Evolutionary conservation across 1,140 invertebrate species (phyloP).

Genomic region (Lasaia peninsularis): DNA sequence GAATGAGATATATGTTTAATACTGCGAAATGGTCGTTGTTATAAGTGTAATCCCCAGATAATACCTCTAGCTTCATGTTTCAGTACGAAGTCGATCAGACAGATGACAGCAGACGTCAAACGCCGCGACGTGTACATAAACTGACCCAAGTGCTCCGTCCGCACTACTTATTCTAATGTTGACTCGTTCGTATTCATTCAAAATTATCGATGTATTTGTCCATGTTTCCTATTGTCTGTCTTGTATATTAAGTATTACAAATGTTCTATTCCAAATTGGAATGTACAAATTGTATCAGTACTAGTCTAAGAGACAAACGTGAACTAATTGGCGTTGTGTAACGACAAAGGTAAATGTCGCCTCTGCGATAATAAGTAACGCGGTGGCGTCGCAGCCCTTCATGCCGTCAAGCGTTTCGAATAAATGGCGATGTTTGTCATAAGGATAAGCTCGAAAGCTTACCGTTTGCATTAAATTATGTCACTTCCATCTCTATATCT

Average conservation of each 20-base stretch:
- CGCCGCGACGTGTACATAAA: conserved; percentile 26
- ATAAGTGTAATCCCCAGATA: too few relatives aligned
- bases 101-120: not conserved
- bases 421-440: not conserved
- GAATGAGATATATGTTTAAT: too few relatives aligned
- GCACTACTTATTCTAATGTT: conserved; percentile 33
- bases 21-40: too few relatives aligned
- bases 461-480: not conserved
- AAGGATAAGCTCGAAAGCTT: not conserved
- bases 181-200: conserved; percentile 34
- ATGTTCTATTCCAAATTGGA: conserved; percentile 27
- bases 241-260: conserved; percentile 11
- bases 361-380: not conserved
- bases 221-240: conserved; percentile 19
- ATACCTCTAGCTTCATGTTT: too few relatives aligned
- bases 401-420: not conserved
- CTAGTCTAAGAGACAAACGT: conserved; percentile 24
- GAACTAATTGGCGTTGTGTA: not conserved
- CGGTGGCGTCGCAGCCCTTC: not conserved
- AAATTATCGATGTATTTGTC: conserved; percentile 29
- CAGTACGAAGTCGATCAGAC: not conserved
- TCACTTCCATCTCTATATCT: conserved; percentile 10
- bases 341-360: not conserved
- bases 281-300: conserved; percentile 48
- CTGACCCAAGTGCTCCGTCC: conserved; percentile 37